Base-by-base conservation (phyloP, 2,797 vertebrate genomes). In the Mormyrus hasselquistii region DNA sequence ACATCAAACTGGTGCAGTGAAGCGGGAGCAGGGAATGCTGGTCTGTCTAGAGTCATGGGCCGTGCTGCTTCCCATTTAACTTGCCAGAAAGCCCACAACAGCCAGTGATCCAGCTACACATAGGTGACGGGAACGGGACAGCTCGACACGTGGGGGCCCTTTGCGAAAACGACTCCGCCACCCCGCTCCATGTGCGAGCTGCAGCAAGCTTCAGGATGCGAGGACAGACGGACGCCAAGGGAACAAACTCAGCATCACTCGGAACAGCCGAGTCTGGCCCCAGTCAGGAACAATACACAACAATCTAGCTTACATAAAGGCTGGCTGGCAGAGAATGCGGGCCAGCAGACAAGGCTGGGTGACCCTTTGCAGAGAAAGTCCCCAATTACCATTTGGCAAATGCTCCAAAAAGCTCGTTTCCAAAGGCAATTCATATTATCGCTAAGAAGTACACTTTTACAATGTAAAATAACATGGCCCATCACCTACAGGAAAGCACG, bases 381-480 rank as follows among this genome's bases (percentile, higher is more conserved):
- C 16, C 44, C 49, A 19, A 83, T 83, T n/a, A 83, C 16, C 7
- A 44, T 22, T 22, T 83, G 19, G 79, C 16, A 83, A 91, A 91
- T 59, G 89, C 90, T 93, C 90, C 87, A 86, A 89, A 90, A 91
- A 90, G 69, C 88, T 79, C 44, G 89, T n/a, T n/a, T 44, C 8
- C 19, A 50, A 22, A 50, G 79, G n/a, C 38, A 47, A 50, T 84
- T 84, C 8, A 16, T 84, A 84, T 50, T 84, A 9, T 50, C 1
- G 2, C n/a, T 50, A 84, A 84, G 19, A 49, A 84, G 41, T 84
- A 50, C 41, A 50, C 41, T 84, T 84, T 10, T 50, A 84, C 19
- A 84, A 84, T 83, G 16, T 50, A 9, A 83, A 83, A 84, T 4
- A 47, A 25, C 44, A 41, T 41, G 38, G 16, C 38, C 38, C 73